phyloP scores from a whole-genome alignment of 37 sponge, comb jelly and placozoan genomes.

The Lycopodina hypogea region DNA sequence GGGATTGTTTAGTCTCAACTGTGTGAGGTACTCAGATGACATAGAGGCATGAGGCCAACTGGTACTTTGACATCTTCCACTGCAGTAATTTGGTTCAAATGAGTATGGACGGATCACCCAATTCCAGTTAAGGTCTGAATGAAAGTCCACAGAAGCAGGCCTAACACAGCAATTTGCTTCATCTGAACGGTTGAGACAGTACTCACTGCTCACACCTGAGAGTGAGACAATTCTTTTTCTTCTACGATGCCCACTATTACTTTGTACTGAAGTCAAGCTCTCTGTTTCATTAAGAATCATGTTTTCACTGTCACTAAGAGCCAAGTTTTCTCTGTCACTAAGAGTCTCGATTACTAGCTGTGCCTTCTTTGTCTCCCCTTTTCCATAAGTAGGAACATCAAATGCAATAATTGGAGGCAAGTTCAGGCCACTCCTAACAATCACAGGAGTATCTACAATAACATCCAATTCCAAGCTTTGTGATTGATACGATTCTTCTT shows the following conservation, averaged over 20 bases:
- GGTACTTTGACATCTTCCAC: slow-evolving; percentile 36
- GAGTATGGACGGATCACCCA: slow-evolving; percentile 40
- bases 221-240: background rate
- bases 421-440: background rate
- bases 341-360: background rate
- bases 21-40: background rate
- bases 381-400: background rate
- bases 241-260: background rate
- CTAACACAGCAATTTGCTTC: slow-evolving; percentile 32
- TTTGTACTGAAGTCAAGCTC: no score
- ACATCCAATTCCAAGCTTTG: background rate
- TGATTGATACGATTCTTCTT: background rate
- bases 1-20: slow-evolving; percentile 33
- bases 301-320: background rate
- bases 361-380: background rate
- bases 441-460: slow-evolving; percentile 4
- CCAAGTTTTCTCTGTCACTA: background rate
- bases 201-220: background rate
- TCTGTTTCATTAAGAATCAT: background rate
- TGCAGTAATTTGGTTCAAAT: slow-evolving; percentile 44
- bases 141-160: slow-evolving; percentile 27
- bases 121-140: slow-evolving; percentile 26
- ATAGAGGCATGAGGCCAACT: slow-evolving; percentile 13
- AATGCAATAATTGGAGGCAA: background rate
- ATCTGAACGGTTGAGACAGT: background rate